These are phyloP conservation scores for Macropodus opercularis DNA, from an alignment of 2,797 vertebrate genomes.

Conservation along the genomic window DNA sequence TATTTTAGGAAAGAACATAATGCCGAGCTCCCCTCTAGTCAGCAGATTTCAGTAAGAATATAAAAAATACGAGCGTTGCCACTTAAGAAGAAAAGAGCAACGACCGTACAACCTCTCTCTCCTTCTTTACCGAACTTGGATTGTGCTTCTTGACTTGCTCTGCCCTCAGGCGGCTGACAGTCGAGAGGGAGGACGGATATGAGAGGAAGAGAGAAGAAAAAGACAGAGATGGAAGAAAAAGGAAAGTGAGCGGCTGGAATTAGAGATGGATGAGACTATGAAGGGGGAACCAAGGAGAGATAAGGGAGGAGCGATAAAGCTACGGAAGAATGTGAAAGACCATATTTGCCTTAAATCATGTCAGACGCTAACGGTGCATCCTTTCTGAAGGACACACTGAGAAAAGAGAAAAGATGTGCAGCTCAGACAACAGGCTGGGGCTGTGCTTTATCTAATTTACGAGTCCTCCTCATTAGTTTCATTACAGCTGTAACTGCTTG, in stretches of 20 bases:
- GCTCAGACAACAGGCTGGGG: constrained; percentile 1
- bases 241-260: constrained; percentile 20
- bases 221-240: constrained; percentile 6
- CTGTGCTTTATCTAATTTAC: not conserved
- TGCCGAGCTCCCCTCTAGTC: constrained; percentile 20
- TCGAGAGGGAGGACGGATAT: not conserved
- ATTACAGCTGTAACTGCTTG: constrained; percentile 5
- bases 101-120: constrained; percentile 7
- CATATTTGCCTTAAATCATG: constrained; percentile 35
- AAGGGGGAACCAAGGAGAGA: constrained; percentile 26
- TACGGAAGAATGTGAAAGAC: constrained; percentile 37
- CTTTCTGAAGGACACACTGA: constrained; percentile 40
- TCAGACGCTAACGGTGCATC: constrained; percentile 19
- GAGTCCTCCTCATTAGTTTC: constrained; percentile 4
- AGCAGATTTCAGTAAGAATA: not conserved
- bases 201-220: constrained; percentile 3
- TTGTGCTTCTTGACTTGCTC: constrained; percentile 30
- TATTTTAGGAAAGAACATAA: constrained; percentile 12
- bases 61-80: constrained; percentile 18
- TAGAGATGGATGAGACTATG: constrained; percentile 37
- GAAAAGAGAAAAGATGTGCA: constrained; percentile 5
- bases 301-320: constrained; percentile 9
- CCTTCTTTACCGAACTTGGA: constrained; percentile 16
- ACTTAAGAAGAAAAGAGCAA: constrained; percentile 35
- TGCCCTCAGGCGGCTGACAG: constrained; percentile 30